Evolutionary conservation across 37 sponge, comb jelly and placozoan species (phyloP), one percentile per base, ranked within the genome.

Genomic region (Tethya wilhelma): DNA sequence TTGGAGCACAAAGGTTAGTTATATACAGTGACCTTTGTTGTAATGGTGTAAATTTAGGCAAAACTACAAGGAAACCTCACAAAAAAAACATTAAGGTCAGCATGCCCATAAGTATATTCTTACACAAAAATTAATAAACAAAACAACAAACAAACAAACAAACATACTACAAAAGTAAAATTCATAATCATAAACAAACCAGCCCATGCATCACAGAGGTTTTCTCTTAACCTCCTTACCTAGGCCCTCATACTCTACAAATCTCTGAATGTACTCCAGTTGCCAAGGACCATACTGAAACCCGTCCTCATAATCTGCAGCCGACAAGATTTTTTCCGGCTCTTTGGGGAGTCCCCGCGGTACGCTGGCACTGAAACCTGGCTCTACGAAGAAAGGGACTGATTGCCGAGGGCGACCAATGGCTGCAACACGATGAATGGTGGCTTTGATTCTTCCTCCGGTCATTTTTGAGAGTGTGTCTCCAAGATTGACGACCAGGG

Each of bases 331-430:
- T 19, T 7, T 26, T 1, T 25, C 31, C 41, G 6, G 1, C 12
- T 72, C 73, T 31, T 46, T 4, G 4, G 73, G 73, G 33, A 72
- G 29, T 26, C 30, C 28, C 14, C 41, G 11, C 1, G 73, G 73
- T 3, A 72, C 8, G 3, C 4, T 53, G 33, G 73, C 55, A 44
- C 31, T 29, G 55, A 30, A 72, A 30, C 19, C 29, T 20, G 76
- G 62, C 76, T 75, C 76, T 5, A 75, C 5, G 42, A 75, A 75
- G 63, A 75, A 75, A 8, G 76, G 62, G n/a, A 75, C 63, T 4
- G 76, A 75, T 9, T 62, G 63, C 31, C 76, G 36, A 17, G 59
- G 43, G 7, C 59, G 41, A 8, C 76, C 76, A 38, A 75, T 75
- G 63, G 59, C 43, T 9, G 26, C 40, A 17, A 75, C 76, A 29